These are phyloP conservation scores for Rhinolophus sinicus DNA, from an alignment of 2,113 vertebrate genomes.

Conservation along the genomic window DNA sequence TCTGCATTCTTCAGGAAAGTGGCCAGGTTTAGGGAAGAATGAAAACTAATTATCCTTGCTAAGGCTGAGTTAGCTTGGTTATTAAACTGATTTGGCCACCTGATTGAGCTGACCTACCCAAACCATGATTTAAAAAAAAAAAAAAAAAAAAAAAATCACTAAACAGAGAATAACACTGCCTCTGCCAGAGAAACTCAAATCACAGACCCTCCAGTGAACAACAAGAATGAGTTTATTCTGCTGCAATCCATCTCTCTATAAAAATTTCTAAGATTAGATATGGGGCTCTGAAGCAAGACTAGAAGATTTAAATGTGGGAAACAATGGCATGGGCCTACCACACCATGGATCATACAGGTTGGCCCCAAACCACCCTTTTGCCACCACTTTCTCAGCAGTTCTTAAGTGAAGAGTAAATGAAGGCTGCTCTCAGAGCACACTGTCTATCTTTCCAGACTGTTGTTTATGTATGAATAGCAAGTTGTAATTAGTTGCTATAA, in stretches of 20 bases:
- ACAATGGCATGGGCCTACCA: not conserved
- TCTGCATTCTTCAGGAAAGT: not conserved
- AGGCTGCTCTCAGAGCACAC: not conserved
- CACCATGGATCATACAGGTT: not conserved
- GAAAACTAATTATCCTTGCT: conserved; percentile 43
- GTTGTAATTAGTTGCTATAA: conserved; percentile 34
- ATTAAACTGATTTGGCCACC: not conserved
- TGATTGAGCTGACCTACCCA: not conserved
- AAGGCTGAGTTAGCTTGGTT: conserved; percentile 9
- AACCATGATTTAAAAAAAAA: not conserved
- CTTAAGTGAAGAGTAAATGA: not conserved
- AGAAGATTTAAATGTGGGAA: not conserved
- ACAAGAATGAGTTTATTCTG: not conserved
- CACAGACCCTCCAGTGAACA: not conserved
- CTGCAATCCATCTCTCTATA: not conserved
- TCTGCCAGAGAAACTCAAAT: not conserved
- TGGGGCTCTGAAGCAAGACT: not conserved
- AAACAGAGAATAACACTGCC: not conserved
- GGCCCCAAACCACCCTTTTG: not conserved
- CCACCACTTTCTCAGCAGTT: not conserved
- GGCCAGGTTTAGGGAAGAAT: not conserved
- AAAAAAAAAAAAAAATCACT: not conserved
- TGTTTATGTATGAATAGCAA: conserved; percentile 1
- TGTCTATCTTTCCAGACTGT: not conserved
- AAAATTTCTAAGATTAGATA: not conserved